A percentile compares a stretch with the other conserved stretches of the same genome.
Evolutionary conservation across 2,888 invertebrate genomes (phyloP).

Genomic region (Aproaerema taeniolella): DNA sequence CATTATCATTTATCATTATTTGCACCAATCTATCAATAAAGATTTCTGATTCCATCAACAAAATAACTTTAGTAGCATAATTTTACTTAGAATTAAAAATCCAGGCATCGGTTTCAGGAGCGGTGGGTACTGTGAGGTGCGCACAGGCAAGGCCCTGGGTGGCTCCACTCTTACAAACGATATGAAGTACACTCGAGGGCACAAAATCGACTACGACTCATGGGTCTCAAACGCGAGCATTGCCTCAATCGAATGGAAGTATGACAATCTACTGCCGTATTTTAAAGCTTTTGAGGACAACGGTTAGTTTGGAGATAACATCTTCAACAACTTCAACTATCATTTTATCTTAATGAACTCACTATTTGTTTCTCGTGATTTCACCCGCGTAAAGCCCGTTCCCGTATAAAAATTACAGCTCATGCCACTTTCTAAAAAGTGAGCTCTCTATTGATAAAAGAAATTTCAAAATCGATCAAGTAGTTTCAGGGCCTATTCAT

Average conservation of each 20-base stretch:
- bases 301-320: slow-evolving; percentile 41
- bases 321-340: neutral
- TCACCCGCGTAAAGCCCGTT: no score
- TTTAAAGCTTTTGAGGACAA: slow-evolving; percentile 68
- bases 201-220: slow-evolving; percentile 60
- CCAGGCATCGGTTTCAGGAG: slow-evolving; percentile 31
- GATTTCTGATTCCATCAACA: no score
- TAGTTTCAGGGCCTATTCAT: no score
- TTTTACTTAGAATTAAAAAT: no score
- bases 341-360: neutral
- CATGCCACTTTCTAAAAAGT: no score
- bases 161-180: slow-evolving; percentile 66
- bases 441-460: no score
- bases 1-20: no score
- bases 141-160: slow-evolving; percentile 64
- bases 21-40: no score
- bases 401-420: no score
- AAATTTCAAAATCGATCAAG: no score
- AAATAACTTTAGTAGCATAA: no score
- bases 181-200: slow-evolving; percentile 69
- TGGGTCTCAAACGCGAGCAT: slow-evolving; percentile 53
- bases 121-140: slow-evolving; percentile 62
- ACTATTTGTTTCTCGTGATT: neutral
- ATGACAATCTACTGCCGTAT: slow-evolving; percentile 55
- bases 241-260: slow-evolving; percentile 64